Base-by-base conservation (phyloP, 2,113 vertebrate species). In the Macroglossus sobrinus region DNA sequence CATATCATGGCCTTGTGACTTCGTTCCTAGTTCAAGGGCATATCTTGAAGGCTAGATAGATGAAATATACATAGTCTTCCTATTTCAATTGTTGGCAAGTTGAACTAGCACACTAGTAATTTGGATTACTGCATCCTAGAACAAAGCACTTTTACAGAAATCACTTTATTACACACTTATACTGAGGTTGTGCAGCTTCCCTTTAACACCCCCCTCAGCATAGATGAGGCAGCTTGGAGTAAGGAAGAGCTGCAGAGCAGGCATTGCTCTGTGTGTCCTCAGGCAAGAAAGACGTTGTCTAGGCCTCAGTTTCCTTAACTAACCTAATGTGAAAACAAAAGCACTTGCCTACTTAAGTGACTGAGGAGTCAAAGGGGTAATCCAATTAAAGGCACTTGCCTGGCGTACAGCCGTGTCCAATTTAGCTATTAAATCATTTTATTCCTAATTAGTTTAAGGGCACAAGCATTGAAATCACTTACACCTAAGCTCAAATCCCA, bases 281-380 rank as follows among this genome's bases (percentile, higher is more conserved):
- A 33, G 24, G 88, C n/a, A 40, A 88, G 66, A 81, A n/a, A 61
- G 11, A 71, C 35, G 15, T 47, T 26, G n/a, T 26, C 55, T 64
- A 71, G 79, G 88, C 50, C 90, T 95, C 68, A 59, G 74, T 93
- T 93, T 91, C 92, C 64, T 71, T n/a, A 76, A 94, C 74, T 88
- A 91, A 50, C 9, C 69, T 81, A 93, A n/a, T 5, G 71, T 22
- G 30, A 53, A 88, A 57, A 93, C 85, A 72, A 66, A 89, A 92
- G n/a, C n/a, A 72, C 33, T 78, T 64, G 88, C 84, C 61, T 59
- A 50, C 45, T 80, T 66, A 74, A 47, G 61, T 79, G 53, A 61
- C 75, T 13, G 33, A 75, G n/a, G 28, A 84, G 30, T 35, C 47
- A 79, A 85, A 30, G 57, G 45, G 35, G 21, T 50, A 96, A 96